Conservation (phyloP, 1,140 invertebrate genomes). For the Tetraneura akinire region DNA sequence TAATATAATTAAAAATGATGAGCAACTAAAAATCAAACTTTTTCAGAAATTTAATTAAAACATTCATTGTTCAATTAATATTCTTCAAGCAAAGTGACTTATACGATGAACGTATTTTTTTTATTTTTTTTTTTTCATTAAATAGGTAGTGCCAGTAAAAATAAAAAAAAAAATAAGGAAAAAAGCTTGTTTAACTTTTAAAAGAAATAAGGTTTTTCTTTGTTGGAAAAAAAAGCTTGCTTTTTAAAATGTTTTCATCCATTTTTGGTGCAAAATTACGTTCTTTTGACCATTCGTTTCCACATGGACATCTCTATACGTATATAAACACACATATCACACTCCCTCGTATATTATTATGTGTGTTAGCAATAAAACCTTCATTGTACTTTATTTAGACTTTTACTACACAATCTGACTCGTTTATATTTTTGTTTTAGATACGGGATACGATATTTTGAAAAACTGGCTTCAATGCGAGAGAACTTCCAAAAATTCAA, state of each 20-base stretch:
- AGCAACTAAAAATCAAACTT: conserved; percentile 16
- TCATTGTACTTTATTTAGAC: conserved; percentile 13
- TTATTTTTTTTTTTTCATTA: no score
- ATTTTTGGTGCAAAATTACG: conserved; percentile 11
- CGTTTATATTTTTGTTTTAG: conserved; percentile 26
- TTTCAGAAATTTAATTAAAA: conserved; percentile 20
- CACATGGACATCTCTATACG: background rate
- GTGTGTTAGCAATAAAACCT: conserved; percentile 30
- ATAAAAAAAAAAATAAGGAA: background rate
- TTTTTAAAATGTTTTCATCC: conserved; percentile 29
- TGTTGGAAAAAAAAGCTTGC: background rate
- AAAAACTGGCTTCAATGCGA: conserved; percentile 41
- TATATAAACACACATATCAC: background rate
- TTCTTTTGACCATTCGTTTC: conserved; percentile 19
- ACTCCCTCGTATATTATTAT: background rate
- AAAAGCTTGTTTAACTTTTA: background rate
- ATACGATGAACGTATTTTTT: background rate
- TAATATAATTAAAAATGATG: background rate
- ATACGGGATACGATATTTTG: conserved; percentile 40
- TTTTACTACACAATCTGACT: conserved; percentile 28
- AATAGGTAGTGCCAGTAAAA: background rate
- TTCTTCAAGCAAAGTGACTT: background rate
- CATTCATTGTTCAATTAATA: conserved; percentile 17
- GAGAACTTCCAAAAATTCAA: conserved; percentile 32
- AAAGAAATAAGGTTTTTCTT: background rate